Base-by-base conservation (phyloP, 2,113 vertebrate genomes). In the Tragulus kanchil region DNA sequence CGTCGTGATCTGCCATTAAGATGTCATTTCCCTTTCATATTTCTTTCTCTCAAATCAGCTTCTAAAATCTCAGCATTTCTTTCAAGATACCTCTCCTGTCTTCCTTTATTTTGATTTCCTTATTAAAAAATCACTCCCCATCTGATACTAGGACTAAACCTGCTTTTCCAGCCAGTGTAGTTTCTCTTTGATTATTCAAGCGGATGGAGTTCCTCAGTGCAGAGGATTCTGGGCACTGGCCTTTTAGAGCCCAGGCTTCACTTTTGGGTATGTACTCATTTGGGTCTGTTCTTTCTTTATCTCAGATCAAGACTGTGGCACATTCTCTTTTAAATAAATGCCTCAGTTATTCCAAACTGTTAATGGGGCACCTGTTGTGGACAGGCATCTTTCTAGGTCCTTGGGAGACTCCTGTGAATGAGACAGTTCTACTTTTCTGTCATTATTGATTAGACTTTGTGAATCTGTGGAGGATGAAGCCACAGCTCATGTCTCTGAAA, bases 81-180 rank as follows among this genome's bases (percentile, higher is more conserved):
- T 94, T 97, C 56, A 88, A 85, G 87, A 82, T 61, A 26, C 31
- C 50, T 89, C 61, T 78, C 67, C 31, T 73, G 42, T 93, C 93
- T 89, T 77, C 52, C 21, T 95, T 93, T 93, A 89, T 95, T 95
- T 95, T 91, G 56, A 86, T 97, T 96, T 95, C 42, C 78, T 96
- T 95, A 90, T 92, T 92, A 61, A 92, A 79, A 69, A 81, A 75
- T 36, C 28, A 90, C 36, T 89, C 83, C 15, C 14, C 31, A 92
- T 93, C 86, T 69, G 89, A 93, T 95, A 89, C 86, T 84, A 86
- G 92, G 78, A 45, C 71, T 56, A 91, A 89, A 65, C 21, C 17
- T 71, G 65, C 92, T 93, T 96, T 92, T 95, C 56, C 62, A 79
- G 84, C 13, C 73, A 59, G 10, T 84, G 61, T 31, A 61, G 61